Conservation (phyloP, 2,888 invertebrate species). For the Celastrina argiolus region DNA sequence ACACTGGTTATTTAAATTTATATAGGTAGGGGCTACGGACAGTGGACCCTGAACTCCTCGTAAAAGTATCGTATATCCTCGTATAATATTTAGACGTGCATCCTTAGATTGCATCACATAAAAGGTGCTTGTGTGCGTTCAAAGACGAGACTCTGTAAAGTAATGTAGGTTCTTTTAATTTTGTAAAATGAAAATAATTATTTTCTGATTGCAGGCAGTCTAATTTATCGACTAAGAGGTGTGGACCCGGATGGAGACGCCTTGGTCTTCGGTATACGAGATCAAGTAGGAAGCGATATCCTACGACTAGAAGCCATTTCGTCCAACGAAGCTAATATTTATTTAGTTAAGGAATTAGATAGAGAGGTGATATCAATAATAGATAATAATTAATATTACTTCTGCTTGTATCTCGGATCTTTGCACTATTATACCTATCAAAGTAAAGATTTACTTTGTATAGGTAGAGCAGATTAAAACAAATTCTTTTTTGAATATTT, state of each 20-base stretch:
- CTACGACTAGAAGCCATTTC: conserved; percentile 89
- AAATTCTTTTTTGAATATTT: too few relatives aligned
- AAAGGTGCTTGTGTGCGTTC: too few relatives aligned
- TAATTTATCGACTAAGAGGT: conserved; percentile 89
- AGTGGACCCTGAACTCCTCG: background rate
- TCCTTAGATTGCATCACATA: too few relatives aligned
- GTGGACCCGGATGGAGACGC: conserved; percentile 92
- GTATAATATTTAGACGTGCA: too few relatives aligned
- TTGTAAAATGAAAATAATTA: background rate
- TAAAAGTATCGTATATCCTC: too few relatives aligned
- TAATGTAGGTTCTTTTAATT: background rate
- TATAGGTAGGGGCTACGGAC: background rate
- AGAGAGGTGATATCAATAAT: conserved; percentile 83
- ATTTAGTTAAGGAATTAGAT: conserved; percentile 92
- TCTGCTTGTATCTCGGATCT: too few relatives aligned
- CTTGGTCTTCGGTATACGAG: conserved; percentile 88
- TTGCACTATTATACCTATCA: too few relatives aligned
- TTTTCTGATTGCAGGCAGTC: conserved; percentile 80
- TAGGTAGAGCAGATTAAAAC: too few relatives aligned
- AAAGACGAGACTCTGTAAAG: background rate
- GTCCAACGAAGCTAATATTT: conserved; percentile 90
- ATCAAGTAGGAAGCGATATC: conserved; percentile 88
- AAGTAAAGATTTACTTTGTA: too few relatives aligned
- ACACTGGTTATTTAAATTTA: background rate
- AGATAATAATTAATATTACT: background rate